phyloP scores from a whole-genome alignment of 2,888 invertebrate species.

The Drosophila sordidula region DNA sequence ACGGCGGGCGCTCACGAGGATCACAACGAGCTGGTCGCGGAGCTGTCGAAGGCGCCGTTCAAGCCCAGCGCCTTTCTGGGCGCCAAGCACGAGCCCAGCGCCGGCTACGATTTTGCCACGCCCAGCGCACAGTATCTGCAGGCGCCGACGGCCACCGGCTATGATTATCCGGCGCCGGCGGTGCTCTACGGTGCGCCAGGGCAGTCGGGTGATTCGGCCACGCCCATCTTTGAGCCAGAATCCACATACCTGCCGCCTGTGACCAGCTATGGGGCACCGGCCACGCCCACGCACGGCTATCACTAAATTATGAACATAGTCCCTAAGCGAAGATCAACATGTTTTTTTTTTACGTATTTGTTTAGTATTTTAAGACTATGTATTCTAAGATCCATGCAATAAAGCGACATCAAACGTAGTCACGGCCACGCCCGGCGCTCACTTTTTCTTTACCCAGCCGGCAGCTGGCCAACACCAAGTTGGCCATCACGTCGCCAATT shows the following conservation, averaged over 20 bases:
- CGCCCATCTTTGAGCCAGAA: conserved; percentile 70
- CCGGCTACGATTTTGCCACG: conserved; percentile 51
- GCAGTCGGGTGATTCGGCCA: conserved; percentile 59
- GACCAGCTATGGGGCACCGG: conserved; percentile 55
- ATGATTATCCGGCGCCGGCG: conserved; percentile 67
- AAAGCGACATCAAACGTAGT: conserved; percentile 18
- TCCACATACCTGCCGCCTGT: conserved; percentile 66
- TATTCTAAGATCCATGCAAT: conserved; percentile 10
- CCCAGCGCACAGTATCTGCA: conserved; percentile 63
- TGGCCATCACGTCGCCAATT: conserved; percentile 20
- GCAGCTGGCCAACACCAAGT: background rate
- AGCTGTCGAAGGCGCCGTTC: conserved; percentile 77
- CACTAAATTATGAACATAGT: conserved; percentile 51
- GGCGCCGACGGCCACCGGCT: conserved; percentile 61
- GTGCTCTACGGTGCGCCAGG: conserved; percentile 63
- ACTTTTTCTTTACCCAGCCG: conserved; percentile 9
- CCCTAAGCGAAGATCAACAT: conserved; percentile 13
- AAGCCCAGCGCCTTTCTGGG: conserved; percentile 84
- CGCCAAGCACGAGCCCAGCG: conserved; percentile 76
- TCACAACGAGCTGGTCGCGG: conserved; percentile 40
- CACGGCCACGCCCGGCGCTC: conserved; percentile 29
- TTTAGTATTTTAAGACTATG: background rate
- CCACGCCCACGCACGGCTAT: conserved; percentile 59
- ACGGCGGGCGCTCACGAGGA: conserved; percentile 15
- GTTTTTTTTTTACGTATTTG: background rate